Percentiles rank a stretch among this genome's conserved stretches.
phyloP scores from a whole-genome alignment of 1,140 invertebrate genomes.

The Achatina immaculata region DNA sequence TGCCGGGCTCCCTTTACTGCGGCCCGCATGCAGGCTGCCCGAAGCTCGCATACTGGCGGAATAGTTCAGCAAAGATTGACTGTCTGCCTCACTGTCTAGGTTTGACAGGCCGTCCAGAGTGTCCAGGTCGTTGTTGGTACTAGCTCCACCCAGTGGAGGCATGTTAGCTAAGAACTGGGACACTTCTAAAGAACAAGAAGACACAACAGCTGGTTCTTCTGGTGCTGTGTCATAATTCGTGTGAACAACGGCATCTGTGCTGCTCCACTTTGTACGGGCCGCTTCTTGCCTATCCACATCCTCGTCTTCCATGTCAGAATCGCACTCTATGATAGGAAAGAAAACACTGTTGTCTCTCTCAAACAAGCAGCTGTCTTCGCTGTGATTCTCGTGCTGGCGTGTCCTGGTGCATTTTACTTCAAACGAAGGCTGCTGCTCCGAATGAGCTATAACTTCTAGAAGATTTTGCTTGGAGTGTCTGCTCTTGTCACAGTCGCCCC shows the following conservation, averaged over 20 bases:
- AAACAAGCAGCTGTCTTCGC: background rate
- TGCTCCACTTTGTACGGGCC: background rate
- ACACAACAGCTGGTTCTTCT: background rate
- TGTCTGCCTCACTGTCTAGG: conserved; percentile 25
- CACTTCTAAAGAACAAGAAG: conserved; percentile 24
- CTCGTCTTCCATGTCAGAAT: conserved; percentile 4
- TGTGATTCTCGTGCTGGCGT: background rate
- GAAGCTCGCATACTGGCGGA: background rate
- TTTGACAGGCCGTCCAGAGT: conserved; percentile 28
- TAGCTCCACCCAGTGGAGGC: conserved; percentile 12
- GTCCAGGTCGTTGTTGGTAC: conserved; percentile 18
- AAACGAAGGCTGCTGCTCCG: background rate
- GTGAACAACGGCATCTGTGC: background rate
- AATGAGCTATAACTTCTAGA: background rate
- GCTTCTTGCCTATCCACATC: background rate
- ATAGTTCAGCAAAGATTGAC: conserved; percentile 26
- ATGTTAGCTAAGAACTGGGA: conserved; percentile 25
- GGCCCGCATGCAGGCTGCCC: background rate
- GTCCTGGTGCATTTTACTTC: background rate
- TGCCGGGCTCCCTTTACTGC: background rate
- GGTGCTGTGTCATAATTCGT: background rate
- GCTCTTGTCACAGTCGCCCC: background rate
- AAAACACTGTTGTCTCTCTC: conserved; percentile 6
- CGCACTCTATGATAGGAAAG: conserved; percentile 25
- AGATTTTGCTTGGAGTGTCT: background rate